Base-by-base conservation (phyloP, 2,888 invertebrate species). In the Athalia circularis region DNA sequence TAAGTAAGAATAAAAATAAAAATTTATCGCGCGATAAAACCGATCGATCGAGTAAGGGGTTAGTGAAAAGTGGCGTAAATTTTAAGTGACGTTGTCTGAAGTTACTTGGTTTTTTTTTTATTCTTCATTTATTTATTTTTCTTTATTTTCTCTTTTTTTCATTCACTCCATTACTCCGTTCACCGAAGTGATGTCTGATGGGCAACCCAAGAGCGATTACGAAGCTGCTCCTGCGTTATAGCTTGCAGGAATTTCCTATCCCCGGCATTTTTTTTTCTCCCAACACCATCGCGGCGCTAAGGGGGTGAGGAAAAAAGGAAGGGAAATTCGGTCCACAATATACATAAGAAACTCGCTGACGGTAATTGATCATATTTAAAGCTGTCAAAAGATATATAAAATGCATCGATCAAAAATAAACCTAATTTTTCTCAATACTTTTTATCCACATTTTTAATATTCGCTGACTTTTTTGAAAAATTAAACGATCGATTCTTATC, bases 301-400 rank as follows among this genome's bases (percentile, higher is more conserved):
- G 29, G 29, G 29, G 29, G 29, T 29, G 29, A 29, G 29, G 29
- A 29, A 29, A 52, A 11, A 52, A 11, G 1, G 1, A 3, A 45
- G 45, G 52, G 6, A 52, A 68, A 13, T 68, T 15, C 29, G 67
- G 29, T 29, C 29, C 29, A 29, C 29, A 29, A 1, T 29, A 29
- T 29, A 52, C 52, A 52, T 29, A 13, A 68, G 52, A 68, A 52
- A 68, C 67, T 68, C 29, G 67, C 67, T 52, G 59, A 70, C 59
- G 47, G 29, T 70, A 70, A 70, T 70, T 70, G 70, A 70, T 70
- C 70, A 70, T 29, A 29, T 57, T 70, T 70, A 70, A 70, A 54
- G 52, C 68, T 68, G 68, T 68, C 68, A 68, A 68, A 68, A 68
- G 52, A 68, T 68, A 68, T 68, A 29, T 29, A 29, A 68, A 68